Conservation (phyloP, 1,140 invertebrate species). For the Orussus abietinus region DNA sequence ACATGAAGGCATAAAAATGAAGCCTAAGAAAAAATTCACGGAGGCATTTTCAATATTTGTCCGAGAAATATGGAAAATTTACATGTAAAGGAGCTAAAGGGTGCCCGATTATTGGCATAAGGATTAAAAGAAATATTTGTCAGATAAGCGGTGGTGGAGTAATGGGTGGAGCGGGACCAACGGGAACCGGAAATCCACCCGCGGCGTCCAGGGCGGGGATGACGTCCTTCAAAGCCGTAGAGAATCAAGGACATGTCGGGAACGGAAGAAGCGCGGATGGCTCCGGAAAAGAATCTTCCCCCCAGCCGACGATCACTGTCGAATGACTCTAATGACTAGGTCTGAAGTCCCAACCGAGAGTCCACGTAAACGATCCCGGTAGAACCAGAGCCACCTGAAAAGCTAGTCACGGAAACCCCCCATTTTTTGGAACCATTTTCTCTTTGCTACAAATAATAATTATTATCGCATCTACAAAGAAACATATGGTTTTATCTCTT, state of each 20-base stretch:
- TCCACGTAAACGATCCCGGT: neutral
- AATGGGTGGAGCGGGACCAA: constrained; percentile 13
- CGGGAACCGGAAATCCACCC: constrained; percentile 19
- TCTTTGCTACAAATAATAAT: neutral
- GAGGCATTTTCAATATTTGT: too few relatives aligned
- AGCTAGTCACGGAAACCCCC: too few relatives aligned
- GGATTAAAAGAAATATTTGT: constrained; percentile 6
- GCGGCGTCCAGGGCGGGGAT: constrained; percentile 14
- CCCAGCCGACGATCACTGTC: constrained; percentile 18
- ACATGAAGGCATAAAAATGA: too few relatives aligned
- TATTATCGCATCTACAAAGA: too few relatives aligned
- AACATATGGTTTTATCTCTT: too few relatives aligned
- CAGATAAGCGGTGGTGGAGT: constrained; percentile 13
- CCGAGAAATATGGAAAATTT: too few relatives aligned
- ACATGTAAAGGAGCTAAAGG: too few relatives aligned
- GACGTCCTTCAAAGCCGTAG: constrained; percentile 18
- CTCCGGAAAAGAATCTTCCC: constrained; percentile 19
- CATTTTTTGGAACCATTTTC: too few relatives aligned
- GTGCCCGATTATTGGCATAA: too few relatives aligned
- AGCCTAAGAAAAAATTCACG: too few relatives aligned
- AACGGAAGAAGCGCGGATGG: constrained; percentile 15
- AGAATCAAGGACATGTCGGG: constrained; percentile 17
- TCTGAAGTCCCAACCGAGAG: neutral
- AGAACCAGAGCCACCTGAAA: too few relatives aligned
- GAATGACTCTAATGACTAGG: constrained; percentile 21